Evolutionary conservation across 53 echinoderm and acorn worm species (phyloP).

Genomic region (Arbacia lixula): DNA sequence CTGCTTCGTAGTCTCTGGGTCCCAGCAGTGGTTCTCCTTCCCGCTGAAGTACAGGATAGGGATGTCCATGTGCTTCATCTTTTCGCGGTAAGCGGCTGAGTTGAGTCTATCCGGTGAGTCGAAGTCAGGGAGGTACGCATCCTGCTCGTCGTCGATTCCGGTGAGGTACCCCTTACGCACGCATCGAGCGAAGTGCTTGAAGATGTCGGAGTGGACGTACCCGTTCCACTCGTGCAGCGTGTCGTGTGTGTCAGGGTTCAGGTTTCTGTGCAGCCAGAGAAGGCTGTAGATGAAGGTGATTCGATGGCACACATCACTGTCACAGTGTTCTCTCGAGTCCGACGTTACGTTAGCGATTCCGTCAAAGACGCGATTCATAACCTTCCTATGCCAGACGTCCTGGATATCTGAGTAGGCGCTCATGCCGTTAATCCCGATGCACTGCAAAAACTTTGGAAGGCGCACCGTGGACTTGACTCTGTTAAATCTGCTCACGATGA

Average conservation of each 20-base stretch:
- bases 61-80: conserved; percentile 69
- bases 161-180: conserved; percentile 60
- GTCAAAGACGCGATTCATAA: conserved; percentile 56
- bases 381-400: conserved; percentile 63
- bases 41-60: conserved; percentile 78
- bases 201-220: conserved; percentile 62
- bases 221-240: conserved; percentile 76
- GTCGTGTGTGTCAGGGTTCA: conserved; percentile 67
- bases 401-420: conserved; percentile 71
- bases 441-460: conserved; percentile 55
- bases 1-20: conserved; percentile 60
- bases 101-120: conserved; percentile 22
- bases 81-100: conserved; percentile 46
- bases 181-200: conserved; percentile 67
- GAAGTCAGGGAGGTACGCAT: conserved; percentile 68
- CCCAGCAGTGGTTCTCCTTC: conserved; percentile 70
- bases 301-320: conserved; percentile 73
- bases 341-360: conserved; percentile 62
- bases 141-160: conserved; percentile 38
- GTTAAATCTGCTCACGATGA: conserved; percentile 11
- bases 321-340: conserved; percentile 68
- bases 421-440: conserved; percentile 62
- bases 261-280: conserved; percentile 64
- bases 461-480: conserved; percentile 10
- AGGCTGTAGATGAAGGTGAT: conserved; percentile 80